Evolutionary conservation across 2,888 invertebrate genomes (phyloP), one percentile per base, ranked within the genome.

Genomic region (Congeria kusceri): DNA sequence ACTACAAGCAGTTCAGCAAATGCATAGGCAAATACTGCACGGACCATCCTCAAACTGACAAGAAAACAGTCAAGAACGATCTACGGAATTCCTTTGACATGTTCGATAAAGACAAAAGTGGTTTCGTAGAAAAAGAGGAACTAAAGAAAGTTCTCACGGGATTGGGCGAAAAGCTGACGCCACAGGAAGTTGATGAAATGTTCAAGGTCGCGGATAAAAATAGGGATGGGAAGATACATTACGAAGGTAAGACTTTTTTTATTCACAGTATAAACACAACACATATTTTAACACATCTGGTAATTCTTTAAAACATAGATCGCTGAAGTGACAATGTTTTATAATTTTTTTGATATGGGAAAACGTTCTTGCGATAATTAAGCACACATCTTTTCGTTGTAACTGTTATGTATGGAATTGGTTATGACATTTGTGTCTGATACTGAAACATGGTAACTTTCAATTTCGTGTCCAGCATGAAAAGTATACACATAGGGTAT

Each of bases 91-190:
- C 73, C 11, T 73, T 73, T 53, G 39, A 61, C 7, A n/a, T 39
- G 15, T 73, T 73, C 65, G 73, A 73, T 49, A 66, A 61, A 53
- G 49, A 73, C 28, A 47, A 47, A 20, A 66, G 27, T 44, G 73
- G 66, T 44, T 32, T 25, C 27, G 29, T 73, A 15, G 66, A 73
- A 27, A 59, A n/a, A 28, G n/a, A 49, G n/a, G 73, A 73, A 61
- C 58, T 73, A n/a, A 73, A 39, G 27, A 32, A 18, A 13, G 66
- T 66, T 18, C 29, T 73, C 7, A 66, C 27, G 20, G 58, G 49
- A 11, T 27, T 66, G n/a, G 73, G 73, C 23, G 66, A 66, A 4
- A 73, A 66, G 27, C 25, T 73, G 53, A 73, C 44, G 0, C 56
- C 57, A 27, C 25, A 23, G 25, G 71, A 71, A 7, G 57, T 71